Evolutionary conservation across 1,140 invertebrate genomes (phyloP).

Genomic region (Probaryconus sp.): DNA sequence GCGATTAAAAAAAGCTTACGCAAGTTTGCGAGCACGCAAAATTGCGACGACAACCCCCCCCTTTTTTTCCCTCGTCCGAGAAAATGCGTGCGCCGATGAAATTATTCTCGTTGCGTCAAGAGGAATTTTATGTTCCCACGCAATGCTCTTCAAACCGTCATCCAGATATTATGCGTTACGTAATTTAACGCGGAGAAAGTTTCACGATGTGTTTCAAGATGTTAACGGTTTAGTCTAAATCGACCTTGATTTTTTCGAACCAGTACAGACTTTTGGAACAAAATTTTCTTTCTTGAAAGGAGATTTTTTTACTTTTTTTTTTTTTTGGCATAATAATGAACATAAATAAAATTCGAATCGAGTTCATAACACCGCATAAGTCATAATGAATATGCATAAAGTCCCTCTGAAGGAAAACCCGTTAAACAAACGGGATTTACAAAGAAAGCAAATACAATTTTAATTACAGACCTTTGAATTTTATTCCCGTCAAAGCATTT

Average conservation of each 20-base stretch:
- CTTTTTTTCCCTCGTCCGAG: too few relatives aligned
- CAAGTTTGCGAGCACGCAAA: conserved; percentile 40
- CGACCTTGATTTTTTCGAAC: too few relatives aligned
- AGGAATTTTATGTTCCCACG: conserved; percentile 56
- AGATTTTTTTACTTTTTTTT: too few relatives aligned
- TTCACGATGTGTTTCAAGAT: not conserved
- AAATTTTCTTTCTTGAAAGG: too few relatives aligned
- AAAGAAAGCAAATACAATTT: conserved; percentile 30
- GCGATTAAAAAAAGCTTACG: conserved; percentile 56
- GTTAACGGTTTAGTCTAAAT: too few relatives aligned
- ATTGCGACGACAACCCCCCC: too few relatives aligned
- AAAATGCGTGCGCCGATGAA: conserved; percentile 1
- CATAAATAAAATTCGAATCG: too few relatives aligned
- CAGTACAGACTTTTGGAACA: too few relatives aligned
- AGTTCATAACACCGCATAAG: too few relatives aligned
- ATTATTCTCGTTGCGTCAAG: conserved; percentile 36
- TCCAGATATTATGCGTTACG: conserved; percentile 51
- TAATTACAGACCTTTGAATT: conserved; percentile 38
- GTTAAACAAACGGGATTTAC: conserved; percentile 32
- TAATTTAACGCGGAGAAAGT: conserved; percentile 54
- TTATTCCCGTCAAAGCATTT: conserved; percentile 37
- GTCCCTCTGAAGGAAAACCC: conserved; percentile 15
- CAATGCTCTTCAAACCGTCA: conserved; percentile 48
- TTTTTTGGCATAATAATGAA: too few relatives aligned
- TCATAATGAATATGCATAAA: conserved; percentile 17